phyloP scores from a whole-genome alignment of 2,797 vertebrate genomes.

The Mus caroli region DNA sequence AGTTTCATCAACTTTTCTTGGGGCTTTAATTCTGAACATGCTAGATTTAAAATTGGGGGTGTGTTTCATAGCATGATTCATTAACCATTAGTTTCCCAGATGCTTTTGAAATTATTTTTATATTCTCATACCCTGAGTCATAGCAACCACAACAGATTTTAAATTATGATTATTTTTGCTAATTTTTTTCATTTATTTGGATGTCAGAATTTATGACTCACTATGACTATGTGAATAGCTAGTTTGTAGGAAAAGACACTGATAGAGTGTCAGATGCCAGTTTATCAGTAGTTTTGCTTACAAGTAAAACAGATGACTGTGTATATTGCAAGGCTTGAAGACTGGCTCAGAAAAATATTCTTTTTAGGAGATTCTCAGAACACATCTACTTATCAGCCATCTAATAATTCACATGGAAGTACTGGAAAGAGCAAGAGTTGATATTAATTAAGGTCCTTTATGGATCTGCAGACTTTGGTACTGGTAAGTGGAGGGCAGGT shows the following conservation, averaged over 20 bases:
- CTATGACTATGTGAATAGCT: background rate
- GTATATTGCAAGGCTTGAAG: background rate
- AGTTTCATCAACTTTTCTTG: slow-evolving; percentile 11
- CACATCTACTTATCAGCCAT: slow-evolving; percentile 41
- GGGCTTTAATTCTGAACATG: slow-evolving; percentile 31
- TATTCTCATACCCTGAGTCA: background rate
- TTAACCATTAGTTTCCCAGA: slow-evolving; percentile 41
- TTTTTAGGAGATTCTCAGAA: background rate
- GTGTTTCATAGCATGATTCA: background rate
- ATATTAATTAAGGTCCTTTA: background rate
- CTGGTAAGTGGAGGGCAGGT: background rate
- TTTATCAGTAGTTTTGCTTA: slow-evolving; percentile 5
- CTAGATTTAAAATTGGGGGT: slow-evolving; percentile 19
- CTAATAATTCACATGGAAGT: slow-evolving; percentile 21
- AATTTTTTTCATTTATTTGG: slow-evolving; percentile 1
- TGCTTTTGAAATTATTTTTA: slow-evolving; percentile 57
- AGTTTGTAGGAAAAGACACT: slow-evolving; percentile 46
- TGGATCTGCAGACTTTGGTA: background rate
- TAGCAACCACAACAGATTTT: slow-evolving; percentile 29
- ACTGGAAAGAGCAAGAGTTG: slow-evolving; percentile 28
- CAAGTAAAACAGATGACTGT: slow-evolving; percentile 5
- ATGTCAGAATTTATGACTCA: background rate
- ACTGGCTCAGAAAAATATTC: slow-evolving; percentile 42
- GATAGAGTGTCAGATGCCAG: background rate
- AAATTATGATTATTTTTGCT: slow-evolving; percentile 32